phyloP scores from a whole-genome alignment of 1,140 invertebrate genomes.

The Littorina saxatilis region DNA sequence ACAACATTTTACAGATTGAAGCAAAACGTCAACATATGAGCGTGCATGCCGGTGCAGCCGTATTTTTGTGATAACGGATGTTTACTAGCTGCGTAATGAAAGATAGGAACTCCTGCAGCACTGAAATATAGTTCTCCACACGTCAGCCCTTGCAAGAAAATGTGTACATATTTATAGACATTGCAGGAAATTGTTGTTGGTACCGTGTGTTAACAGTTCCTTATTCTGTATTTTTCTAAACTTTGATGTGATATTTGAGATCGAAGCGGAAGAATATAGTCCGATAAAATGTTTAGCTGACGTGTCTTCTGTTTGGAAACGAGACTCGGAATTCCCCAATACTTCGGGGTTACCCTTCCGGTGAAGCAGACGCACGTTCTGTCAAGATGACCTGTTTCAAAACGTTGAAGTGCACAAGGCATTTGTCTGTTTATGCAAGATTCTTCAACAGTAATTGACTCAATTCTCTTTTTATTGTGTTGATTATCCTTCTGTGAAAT shows the following conservation, averaged over 20 bases:
- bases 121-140: neutral
- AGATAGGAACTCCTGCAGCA: neutral
- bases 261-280: conserved; percentile 3
- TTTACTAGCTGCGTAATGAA: neutral
- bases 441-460: too few species aligned
- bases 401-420: neutral
- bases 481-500: too few species aligned
- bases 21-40: neutral
- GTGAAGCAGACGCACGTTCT: neutral
- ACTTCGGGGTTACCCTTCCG: conserved; percentile 19
- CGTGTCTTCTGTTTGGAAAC: conserved; percentile 3
- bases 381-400: neutral
- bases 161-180: too few species aligned
- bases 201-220: too few species aligned
- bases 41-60: neutral
- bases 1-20: neutral
- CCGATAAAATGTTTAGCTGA: neutral
- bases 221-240: too few species aligned
- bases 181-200: too few species aligned
- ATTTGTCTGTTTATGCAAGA: too few species aligned
- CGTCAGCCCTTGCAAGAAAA: too few species aligned
- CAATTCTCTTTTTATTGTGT: too few species aligned
- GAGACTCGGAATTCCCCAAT: conserved; percentile 7
- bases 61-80: conserved; percentile 11
- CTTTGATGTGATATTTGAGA: too few species aligned